Evolutionary conservation across 2,113 vertebrate species (phyloP), one percentile per base, ranked within the genome.

Genomic region (Brachyhypopomus occidentalis): DNA sequence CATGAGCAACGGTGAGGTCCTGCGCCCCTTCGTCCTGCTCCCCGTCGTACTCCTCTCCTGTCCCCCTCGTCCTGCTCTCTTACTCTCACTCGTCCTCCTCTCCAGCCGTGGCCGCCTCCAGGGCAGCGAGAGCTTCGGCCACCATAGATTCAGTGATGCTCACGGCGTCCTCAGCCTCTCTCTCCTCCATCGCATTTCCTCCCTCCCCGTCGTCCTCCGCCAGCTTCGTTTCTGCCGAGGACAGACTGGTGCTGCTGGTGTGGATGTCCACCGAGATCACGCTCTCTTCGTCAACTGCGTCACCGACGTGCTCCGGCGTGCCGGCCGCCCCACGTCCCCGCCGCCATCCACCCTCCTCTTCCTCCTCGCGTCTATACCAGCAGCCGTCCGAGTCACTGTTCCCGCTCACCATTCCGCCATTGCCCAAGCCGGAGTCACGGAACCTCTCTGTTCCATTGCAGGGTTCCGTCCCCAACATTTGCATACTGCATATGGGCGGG

Each of bases 21-120:
- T 60, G 12, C 4, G 2, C 45, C 41, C 30, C 30, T 30, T 30
- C 30, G 30, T 45, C 41, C 0, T n/a, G n/a, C n/a, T n/a, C n/a
- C n/a, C n/a, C n/a, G n/a, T 93, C 91, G 0, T 85, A 87, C 0
- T 95, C 94, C 90, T 98, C 96, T 20, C 95, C 97, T 0, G 96
- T 96, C 0, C 41, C 9, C 5, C 41, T 45, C 1, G 41, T 45
- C 41, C 41, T 45, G 6, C 41, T 45, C 41, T 45, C 41, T 38
- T 38, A 38, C 41, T 45, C 25, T 89, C 93, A 94, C 0, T 93
- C 91, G 0, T 85, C 88, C 0, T 95, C 94, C 90, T 98, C 96
- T 19, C 95, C 97, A 0, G 96, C 97, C 0, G 96, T 98, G 45
- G 97, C 97, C 14, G 96, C 96, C 85, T 96, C 97, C 62, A 99